Conservation (phyloP, 1,140 invertebrate species). For the Macrotrachela quadricornifera region DNA sequence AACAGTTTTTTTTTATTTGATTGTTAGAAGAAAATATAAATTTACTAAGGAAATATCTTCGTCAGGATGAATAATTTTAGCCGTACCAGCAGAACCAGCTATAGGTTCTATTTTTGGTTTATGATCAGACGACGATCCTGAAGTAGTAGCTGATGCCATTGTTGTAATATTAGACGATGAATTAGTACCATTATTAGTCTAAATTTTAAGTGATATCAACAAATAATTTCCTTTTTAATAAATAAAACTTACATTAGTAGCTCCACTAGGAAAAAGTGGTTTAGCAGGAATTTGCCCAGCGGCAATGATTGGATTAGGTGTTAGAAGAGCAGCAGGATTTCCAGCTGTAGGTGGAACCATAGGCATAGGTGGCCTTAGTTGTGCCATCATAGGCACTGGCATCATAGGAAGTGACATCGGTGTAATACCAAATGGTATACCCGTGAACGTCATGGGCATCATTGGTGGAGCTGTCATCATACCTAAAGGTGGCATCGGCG, state of each 20-base stretch:
- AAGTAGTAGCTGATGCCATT: too few species aligned
- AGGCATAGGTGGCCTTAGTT: not conserved
- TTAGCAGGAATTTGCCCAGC: not conserved
- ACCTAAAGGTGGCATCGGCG: slow-evolving; percentile 1
- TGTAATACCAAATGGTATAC: not conserved
- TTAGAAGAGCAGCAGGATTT: not conserved
- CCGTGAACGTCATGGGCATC: not conserved
- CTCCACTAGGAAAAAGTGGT: too few species aligned
- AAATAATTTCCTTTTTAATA: too few species aligned
- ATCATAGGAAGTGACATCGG: not conserved
- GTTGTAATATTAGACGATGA: not conserved
- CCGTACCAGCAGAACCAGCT: not conserved
- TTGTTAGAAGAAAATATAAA: not conserved
- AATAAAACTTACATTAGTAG: too few species aligned
- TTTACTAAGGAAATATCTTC: slow-evolving; percentile 2
- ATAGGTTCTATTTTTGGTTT: not conserved
- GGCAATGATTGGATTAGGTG: not conserved
- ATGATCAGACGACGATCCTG: not conserved
- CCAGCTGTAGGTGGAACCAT: not conserved
- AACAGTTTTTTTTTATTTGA: not conserved
- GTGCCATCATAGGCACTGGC: not conserved
- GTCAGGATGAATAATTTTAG: slow-evolving; percentile 5
- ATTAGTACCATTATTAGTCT: not conserved
- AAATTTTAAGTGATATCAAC: too few species aligned
- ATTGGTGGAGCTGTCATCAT: not conserved